These are phyloP conservation scores for Distichodus sexfasciatus DNA, from an alignment of 2,797 vertebrate species.

Conservation along the genomic window DNA sequence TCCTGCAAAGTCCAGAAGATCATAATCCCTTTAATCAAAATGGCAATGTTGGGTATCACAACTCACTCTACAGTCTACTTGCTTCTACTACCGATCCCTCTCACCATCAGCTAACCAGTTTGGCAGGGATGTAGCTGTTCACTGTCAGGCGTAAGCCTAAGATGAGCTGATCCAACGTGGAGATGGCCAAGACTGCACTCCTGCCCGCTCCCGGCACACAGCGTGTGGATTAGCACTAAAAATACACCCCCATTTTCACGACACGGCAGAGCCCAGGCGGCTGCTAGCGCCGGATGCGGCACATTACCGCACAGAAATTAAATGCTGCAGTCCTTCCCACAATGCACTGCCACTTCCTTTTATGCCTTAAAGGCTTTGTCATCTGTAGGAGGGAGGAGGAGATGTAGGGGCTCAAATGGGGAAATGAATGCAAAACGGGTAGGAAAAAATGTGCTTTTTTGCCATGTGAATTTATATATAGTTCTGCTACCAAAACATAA, in stretches of 20 bases:
- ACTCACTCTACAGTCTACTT: too few species aligned
- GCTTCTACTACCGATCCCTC: too few species aligned
- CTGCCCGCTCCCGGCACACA: conserved; percentile 19
- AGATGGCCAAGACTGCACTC: neutral
- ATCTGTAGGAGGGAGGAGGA: neutral
- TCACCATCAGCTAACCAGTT: neutral
- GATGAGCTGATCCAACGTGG: conserved; percentile 11
- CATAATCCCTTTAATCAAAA: too few species aligned
- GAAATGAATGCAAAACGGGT: neutral
- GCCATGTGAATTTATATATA: neutral
- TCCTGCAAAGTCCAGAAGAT: too few species aligned
- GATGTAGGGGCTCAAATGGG: conserved; percentile 7
- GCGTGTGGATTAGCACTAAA: conserved; percentile 42
- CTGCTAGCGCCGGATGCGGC: conserved; percentile 24
- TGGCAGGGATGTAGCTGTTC: neutral
- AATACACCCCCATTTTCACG: conserved; percentile 39
- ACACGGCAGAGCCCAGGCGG: neutral
- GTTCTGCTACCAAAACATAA: too few species aligned
- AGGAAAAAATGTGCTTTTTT: neutral
- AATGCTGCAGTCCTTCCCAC: conserved; percentile 21
- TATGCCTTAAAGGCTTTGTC: conserved; percentile 28
- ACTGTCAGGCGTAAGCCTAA: neutral
- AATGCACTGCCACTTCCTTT: conserved; percentile 8
- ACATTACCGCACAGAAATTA: conserved; percentile 30
- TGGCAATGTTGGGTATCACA: too few species aligned